These are phyloP conservation scores for Ictidomys tridecemlineatus DNA, from an alignment of 2,113 vertebrate species.

Conservation along the genomic window DNA sequence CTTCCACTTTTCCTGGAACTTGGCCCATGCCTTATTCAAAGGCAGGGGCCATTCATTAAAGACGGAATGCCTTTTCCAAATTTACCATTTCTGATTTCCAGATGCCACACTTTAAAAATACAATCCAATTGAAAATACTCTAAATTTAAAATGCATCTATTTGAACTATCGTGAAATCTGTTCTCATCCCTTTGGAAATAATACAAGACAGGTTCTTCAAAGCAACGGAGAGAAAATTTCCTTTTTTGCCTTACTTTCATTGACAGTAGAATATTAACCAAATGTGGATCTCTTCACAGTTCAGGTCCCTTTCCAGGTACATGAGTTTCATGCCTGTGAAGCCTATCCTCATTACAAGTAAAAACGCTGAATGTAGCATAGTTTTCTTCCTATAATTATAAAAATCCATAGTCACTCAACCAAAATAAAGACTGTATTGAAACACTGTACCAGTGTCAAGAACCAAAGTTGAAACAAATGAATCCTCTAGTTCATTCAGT, in stretches of 20 bases:
- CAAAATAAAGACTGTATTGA: slow-evolving; percentile 27
- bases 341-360: not conserved
- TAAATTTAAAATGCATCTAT: slow-evolving; percentile 29
- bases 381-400: slow-evolving; percentile 14
- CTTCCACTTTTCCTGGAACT: not conserved
- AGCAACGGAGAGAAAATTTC: not conserved
- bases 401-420: slow-evolving; percentile 22
- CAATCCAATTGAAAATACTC: not conserved
- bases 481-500: not conserved
- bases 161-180: not conserved
- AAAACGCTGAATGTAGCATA: not conserved
- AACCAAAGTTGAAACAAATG: slow-evolving; percentile 48
- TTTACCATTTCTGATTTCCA: not conserved
- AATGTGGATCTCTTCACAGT: not conserved
- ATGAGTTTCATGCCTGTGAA: not conserved
- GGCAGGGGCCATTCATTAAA: not conserved
- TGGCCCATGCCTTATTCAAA: not conserved
- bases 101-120: slow-evolving; percentile 23
- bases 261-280: not conserved
- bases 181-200: slow-evolving; percentile 22
- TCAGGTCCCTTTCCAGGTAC: not conserved
- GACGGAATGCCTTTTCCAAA: not conserved
- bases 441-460: not conserved
- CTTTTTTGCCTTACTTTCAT: not conserved
- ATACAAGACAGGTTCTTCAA: not conserved